phyloP scores from a whole-genome alignment of 2,888 invertebrate species.

The Drosophila buzzatii region DNA sequence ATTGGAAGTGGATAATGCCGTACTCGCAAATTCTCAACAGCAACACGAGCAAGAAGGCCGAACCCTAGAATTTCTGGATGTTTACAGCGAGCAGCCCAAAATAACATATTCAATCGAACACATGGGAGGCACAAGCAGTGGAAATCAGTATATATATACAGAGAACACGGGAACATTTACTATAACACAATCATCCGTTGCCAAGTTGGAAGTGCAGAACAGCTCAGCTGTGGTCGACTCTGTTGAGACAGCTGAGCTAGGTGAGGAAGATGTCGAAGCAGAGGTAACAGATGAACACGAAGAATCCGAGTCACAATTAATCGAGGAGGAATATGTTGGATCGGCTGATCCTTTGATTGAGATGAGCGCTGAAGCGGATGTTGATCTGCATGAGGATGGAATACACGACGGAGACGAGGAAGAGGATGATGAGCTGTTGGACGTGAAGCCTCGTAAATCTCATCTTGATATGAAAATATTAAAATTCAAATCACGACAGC shows the following conservation, averaged over 20 bases:
- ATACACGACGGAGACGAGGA: conserved; percentile 57
- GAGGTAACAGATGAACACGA: conserved; percentile 70
- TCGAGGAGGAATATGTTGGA: conserved; percentile 77
- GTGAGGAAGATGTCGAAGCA: conserved; percentile 73
- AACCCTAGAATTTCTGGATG: conserved; percentile 83
- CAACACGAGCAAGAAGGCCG: conserved; percentile 50
- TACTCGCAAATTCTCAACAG: conserved; percentile 46
- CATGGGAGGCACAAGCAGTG: conserved; percentile 76
- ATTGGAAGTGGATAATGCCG: conserved; percentile 43
- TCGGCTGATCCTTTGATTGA: conserved; percentile 74
- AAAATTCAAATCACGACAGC: conserved; percentile 40
- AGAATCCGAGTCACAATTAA: conserved; percentile 72
- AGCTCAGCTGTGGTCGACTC: conserved; percentile 55
- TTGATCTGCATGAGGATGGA: conserved; percentile 58
- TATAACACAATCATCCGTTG: conserved; percentile 74
- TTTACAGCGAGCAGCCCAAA: conserved; percentile 83
- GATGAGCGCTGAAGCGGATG: conserved; percentile 56
- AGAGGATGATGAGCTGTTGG: conserved; percentile 56
- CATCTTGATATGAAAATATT: conserved; percentile 47
- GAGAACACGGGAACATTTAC: conserved; percentile 83
- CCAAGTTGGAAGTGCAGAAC: conserved; percentile 67
- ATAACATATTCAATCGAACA: conserved; percentile 84
- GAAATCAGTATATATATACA: conserved; percentile 83
- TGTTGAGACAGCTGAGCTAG: conserved; percentile 56
- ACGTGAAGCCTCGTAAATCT: conserved; percentile 63